Evolutionary conservation across 2,113 vertebrate genomes (phyloP), one percentile per base, ranked within the genome.

Genomic region (Copsychus sechellarum): DNA sequence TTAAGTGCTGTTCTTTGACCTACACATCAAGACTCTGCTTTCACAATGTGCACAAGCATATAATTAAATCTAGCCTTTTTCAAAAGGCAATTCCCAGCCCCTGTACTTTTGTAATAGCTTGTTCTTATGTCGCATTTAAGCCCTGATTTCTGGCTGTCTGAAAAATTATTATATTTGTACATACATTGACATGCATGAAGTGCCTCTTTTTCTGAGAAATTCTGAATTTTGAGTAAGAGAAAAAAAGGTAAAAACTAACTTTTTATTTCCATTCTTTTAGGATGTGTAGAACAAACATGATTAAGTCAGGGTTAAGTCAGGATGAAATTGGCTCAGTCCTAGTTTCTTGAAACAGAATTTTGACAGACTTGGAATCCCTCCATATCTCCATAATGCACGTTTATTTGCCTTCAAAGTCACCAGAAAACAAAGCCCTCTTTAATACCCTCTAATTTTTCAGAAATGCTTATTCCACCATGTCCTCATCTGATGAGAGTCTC

Each of bases 21-120:
- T 93, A 65, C 61, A 76, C 61, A 57, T 36, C 48, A 84, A 91
- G 81, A 33, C 50, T 77, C 19, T 77, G 42, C 62, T 92, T 92
- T 90, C 85, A 92, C 47, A 72, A 82, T 94, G 87, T 95, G 79
- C 90, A 81, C 84, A 70, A 88, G 96, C 93, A 94, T 95, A 96
- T 88, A 88, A 94, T 95, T 95, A 90, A 95, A 84, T 64, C 72
- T 34, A 34, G 2, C 22, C 81, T 88, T 81, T 47, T 74, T 60
- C 43, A 47, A 78, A 96, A 95, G 58, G 29, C 51, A 47, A 45
- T 76, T 92, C 34, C 66, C 24, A 48, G 45, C 1, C 0, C 57
- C 71, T 80, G 12, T 45, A 6, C 67, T 83, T 33, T 61, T 77
- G 21, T 57, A 82, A 80, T 40, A 43, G 11, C 10, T 94, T 88